These are phyloP conservation scores for Daubentonia madagascariensis DNA, from an alignment of 2,113 vertebrate genomes.

Conservation along the genomic window DNA sequence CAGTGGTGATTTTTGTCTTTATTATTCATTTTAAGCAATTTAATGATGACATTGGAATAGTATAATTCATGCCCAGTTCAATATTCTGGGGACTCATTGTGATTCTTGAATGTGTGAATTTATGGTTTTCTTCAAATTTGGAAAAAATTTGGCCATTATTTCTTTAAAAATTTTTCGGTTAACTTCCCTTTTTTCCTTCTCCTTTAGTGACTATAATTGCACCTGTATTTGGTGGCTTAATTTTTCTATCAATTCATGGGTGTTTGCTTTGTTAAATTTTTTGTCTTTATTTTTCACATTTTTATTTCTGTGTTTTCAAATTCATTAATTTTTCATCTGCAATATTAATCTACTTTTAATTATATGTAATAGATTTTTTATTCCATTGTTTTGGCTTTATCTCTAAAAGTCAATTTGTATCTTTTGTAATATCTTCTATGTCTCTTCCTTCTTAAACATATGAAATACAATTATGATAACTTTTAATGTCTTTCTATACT, in stretches of 20 bases:
- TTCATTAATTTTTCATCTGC: not conserved
- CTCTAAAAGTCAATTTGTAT: not conserved
- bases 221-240: not conserved
- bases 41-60: not conserved
- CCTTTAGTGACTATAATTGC: not conserved
- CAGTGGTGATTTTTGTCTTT: not conserved
- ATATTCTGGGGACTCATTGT: not conserved
- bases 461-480: not conserved
- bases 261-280: not conserved
- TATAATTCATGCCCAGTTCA: not conserved
- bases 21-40: not conserved
- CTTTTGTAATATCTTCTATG: not conserved
- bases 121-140: not conserved
- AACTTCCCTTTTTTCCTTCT: not conserved
- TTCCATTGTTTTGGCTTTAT: not conserved
- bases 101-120: not conserved
- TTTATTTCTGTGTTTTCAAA: not conserved
- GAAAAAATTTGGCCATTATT: not conserved
- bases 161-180: not conserved
- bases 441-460: not conserved
- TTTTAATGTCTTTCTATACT: not conserved
- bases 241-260: not conserved
- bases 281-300: not conserved
- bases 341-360: not conserved
- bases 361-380: not conserved